Evolutionary conservation across 1,140 invertebrate species (phyloP), one percentile per base, ranked within the genome.

Genomic region (Camponotus vicinus): DNA sequence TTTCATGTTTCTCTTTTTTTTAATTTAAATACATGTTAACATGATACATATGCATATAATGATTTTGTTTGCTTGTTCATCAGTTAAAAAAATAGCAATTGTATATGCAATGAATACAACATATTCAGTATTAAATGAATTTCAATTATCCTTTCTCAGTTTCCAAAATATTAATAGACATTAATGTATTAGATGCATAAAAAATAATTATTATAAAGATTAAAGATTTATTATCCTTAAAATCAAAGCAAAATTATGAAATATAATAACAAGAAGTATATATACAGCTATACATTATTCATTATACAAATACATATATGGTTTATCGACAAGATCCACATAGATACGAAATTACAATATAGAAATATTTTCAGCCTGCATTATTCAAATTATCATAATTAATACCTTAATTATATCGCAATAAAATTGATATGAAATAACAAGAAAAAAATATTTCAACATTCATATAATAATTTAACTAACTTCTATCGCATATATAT

Each of bases 141-240:
- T 55, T 5, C 4, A 52, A 73, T 52, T 0, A 21, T 13, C 15
- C 18, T 57, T 34, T 7, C n/a, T 37, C 32, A 77, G 21, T 75
- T 59, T 63, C 15, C 13, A 32, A 7, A 64, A 64, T 27, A 27
- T 27, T 27, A 27, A 27, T 63, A 15, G 5, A 42, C n/a, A 45
- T n/a, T 40, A 13, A 37, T 21, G 3, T 73, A 57, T 75, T 57
- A 40, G 13, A 75, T 37, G 11, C 9, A 8, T 6, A 55, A 73
- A 21, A 59, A 75, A 15, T 76, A 27, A 37, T 78, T 78, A 11
- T 66, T 78, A 79, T 34, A 52, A 79, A 79, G 32, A 27, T 67
- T 79, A 52, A 52, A 79, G n/a, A 55, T 79, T 79, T 79, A 79
- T 79, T 78, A 49, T 45, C 21, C 42, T 52, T 8, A 69, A 67